phyloP scores from a whole-genome alignment of 2,113 vertebrate genomes.

The Calcarius ornatus region DNA sequence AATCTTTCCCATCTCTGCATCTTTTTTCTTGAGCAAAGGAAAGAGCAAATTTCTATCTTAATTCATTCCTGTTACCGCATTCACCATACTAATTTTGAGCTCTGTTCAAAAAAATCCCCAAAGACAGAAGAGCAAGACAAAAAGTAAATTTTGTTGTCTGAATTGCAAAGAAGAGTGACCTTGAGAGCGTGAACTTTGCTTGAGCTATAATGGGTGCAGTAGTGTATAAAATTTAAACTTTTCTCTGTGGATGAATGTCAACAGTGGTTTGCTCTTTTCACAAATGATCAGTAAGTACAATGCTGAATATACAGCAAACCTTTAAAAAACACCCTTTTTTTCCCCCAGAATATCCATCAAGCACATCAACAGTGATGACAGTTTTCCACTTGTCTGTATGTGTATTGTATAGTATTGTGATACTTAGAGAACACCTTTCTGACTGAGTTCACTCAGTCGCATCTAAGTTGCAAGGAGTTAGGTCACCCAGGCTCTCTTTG shows the following conservation, averaged over 20 bases:
- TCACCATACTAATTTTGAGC: not conserved
- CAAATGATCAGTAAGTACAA: not conserved
- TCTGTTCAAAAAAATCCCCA: not conserved
- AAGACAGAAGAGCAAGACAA: not conserved
- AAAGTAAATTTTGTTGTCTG: not conserved
- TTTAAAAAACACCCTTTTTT: not conserved
- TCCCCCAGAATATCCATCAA: not conserved
- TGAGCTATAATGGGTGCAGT: not conserved
- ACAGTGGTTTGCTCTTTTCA: constrained; percentile 33
- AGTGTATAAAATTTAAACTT: constrained; percentile 39
- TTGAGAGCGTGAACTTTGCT: constrained; percentile 23
- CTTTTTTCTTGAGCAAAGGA: not conserved
- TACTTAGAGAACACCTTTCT: not conserved
- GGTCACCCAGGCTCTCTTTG: not conserved
- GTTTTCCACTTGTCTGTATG: not conserved
- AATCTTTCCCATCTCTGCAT: not conserved
- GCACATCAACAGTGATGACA: not conserved
- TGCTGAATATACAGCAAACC: not conserved
- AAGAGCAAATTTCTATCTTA: not conserved
- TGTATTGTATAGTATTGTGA: not conserved
- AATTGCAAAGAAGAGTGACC: not conserved
- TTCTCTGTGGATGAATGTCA: not conserved
- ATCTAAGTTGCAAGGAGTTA: not conserved
- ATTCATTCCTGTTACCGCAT: not conserved
- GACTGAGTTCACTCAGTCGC: not conserved